phyloP scores from a whole-genome alignment of 2,797 vertebrate species.

The Pangasius mekongensis region DNA sequence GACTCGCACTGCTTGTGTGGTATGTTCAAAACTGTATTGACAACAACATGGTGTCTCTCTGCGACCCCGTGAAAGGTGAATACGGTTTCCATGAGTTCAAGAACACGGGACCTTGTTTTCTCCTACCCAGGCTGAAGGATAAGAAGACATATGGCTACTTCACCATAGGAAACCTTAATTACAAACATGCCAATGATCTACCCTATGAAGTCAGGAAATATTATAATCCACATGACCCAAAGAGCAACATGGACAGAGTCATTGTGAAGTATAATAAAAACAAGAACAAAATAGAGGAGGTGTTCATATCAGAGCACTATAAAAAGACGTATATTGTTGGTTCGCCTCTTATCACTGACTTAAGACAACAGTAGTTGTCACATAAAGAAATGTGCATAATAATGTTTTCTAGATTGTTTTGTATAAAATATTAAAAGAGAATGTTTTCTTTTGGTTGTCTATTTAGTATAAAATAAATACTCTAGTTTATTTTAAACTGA shows the following conservation, averaged over 20 bases:
- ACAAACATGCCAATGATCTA: conserved; percentile 60
- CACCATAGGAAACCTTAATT: conserved; percentile 73
- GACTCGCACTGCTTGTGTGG: conserved; percentile 69
- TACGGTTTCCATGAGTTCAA: conserved; percentile 69
- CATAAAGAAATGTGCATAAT: not conserved
- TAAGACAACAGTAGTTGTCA: conserved; percentile 48
- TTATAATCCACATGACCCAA: conserved; percentile 63
- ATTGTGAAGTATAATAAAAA: conserved; percentile 72
- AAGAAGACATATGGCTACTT: conserved; percentile 61
- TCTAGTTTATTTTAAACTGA: not conserved
- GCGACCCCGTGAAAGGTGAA: conserved; percentile 58
- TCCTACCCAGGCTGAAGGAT: conserved; percentile 69
- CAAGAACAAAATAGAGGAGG: conserved; percentile 60
- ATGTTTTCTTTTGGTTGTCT: conserved; percentile 1
- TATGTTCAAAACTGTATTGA: conserved; percentile 68
- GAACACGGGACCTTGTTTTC: conserved; percentile 34
- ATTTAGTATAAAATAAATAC: not conserved
- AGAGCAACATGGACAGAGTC: conserved; percentile 74
- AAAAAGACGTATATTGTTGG: conserved; percentile 66
- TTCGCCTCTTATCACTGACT: conserved; percentile 62
- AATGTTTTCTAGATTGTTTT: not conserved
- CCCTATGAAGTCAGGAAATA: conserved; percentile 67
- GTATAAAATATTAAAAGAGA: not conserved
- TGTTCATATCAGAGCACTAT: conserved; percentile 74
- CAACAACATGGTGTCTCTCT: conserved; percentile 74